Percentiles rank a stretch among this genome's conserved stretches.
These are phyloP conservation scores for Epirrhoe alternata DNA, from an alignment of 2,888 invertebrate genomes.

Conservation along the genomic window DNA sequence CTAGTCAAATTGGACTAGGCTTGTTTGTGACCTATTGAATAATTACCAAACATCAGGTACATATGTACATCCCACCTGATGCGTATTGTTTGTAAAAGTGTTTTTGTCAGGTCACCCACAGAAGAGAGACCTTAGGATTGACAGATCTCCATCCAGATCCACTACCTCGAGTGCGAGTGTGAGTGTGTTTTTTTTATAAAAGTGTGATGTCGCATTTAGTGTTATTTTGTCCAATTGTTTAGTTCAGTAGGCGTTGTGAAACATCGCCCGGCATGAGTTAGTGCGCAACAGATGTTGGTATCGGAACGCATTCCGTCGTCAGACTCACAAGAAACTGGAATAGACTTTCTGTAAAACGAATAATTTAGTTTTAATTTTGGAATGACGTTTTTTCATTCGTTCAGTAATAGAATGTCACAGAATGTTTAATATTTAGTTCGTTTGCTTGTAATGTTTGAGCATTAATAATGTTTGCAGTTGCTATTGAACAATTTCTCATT, in stretches of 20 bases:
- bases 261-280: constrained; percentile 61
- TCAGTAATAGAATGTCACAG: constrained; percentile 5
- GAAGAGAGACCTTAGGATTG: no score
- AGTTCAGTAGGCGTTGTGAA: constrained; percentile 20
- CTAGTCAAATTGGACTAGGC: no score
- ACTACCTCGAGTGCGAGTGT: no score
- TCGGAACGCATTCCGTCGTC: constrained; percentile 30
- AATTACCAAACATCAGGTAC: no score
- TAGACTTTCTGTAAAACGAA: constrained; percentile 18
- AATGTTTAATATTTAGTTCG: background rate
- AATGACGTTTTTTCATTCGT: constrained; percentile 14
- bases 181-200: background rate
- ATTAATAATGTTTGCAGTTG: background rate
- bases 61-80: no score
- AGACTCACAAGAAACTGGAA: constrained; percentile 25
- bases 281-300: constrained; percentile 69
- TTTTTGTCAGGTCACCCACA: no score
- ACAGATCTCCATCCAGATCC: no score
- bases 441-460: background rate
- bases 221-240: constrained; percentile 23
- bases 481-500: no score
- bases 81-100: no score
- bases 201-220: constrained; percentile 15
- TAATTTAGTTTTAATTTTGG: constrained; percentile 17
- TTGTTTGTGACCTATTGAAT: no score